A percentile compares a stretch with the other conserved stretches of the same genome.
These are phyloP conservation scores for Caenorhabditis afra DNA, from an alignment of 2,888 invertebrate species.

Conservation along the genomic window DNA sequence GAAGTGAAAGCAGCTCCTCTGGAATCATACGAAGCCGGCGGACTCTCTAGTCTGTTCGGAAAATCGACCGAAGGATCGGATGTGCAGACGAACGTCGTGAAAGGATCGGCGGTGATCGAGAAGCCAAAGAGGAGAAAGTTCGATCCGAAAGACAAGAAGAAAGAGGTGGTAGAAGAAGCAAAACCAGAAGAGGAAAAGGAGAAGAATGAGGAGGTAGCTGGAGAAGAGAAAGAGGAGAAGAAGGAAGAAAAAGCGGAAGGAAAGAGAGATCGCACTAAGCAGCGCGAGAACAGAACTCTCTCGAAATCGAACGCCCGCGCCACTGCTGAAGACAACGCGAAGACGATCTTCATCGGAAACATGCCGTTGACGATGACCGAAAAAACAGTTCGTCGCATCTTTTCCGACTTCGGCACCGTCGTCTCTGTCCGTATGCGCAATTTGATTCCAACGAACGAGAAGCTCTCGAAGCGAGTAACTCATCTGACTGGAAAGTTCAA, in stretches of 20 bases:
- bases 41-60: constrained; percentile 61
- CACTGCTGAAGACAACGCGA: constrained; percentile 48
- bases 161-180: background rate
- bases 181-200: background rate
- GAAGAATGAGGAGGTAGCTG: constrained; percentile 7
- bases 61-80: constrained; percentile 30
- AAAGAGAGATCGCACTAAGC: constrained; percentile 42
- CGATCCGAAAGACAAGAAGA: constrained; percentile 24
- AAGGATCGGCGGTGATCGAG: constrained; percentile 46
- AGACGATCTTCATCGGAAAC: constrained; percentile 67
- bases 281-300: constrained; percentile 61
- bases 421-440: constrained; percentile 62
- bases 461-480: constrained; percentile 59
- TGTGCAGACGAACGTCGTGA: constrained; percentile 38
- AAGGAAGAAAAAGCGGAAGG: constrained; percentile 7
- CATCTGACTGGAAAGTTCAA: constrained; percentile 58
- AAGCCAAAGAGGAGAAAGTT: constrained; percentile 50
- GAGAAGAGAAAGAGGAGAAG: background rate
- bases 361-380: constrained; percentile 61
- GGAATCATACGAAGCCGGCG: constrained; percentile 54
- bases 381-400: constrained; percentile 57
- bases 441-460: constrained; percentile 60
- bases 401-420: constrained; percentile 59
- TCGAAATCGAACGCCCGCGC: constrained; percentile 41
- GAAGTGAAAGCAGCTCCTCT: constrained; percentile 1